A percentile compares a stretch with the other conserved stretches of the same genome.
Conservation (phyloP, 2,797 vertebrate species). For the Monodelphis domestica region DNA sequence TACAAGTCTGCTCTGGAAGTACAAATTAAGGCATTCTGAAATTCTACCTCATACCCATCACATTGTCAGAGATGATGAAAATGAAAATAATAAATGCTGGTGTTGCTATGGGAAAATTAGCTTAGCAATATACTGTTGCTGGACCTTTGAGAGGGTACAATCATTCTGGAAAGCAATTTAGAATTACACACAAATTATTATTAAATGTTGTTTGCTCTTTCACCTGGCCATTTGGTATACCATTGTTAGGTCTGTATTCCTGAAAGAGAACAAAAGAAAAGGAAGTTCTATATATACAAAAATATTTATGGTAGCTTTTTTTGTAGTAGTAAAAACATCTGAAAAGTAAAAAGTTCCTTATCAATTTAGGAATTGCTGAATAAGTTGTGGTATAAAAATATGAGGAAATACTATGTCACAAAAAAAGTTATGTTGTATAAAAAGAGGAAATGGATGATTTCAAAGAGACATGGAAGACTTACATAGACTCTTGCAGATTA, state of each 20-base stretch:
- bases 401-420: not conserved
- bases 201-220: not conserved
- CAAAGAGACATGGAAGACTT: not conserved
- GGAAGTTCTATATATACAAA: not conserved
- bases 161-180: not conserved
- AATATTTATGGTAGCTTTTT: not conserved
- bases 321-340: not conserved
- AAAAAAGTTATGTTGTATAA: too few species aligned
- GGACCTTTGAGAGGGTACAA: not conserved
- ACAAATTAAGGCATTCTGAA: not conserved
- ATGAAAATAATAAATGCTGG: not conserved
- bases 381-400: not conserved
- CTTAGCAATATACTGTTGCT: not conserved
- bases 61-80: not conserved
- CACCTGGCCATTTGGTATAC: not conserved
- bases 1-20: not conserved
- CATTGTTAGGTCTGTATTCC: not conserved
- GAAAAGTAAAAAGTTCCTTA: not conserved
- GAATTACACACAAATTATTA: not conserved
- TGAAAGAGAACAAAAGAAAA: not conserved
- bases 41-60: not conserved
- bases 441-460: not conserved
- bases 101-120: not conserved
- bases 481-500: not conserved
- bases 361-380: not conserved